These are phyloP conservation scores for Chlamydotis undulata DNA, from an alignment of 2,113 vertebrate genomes.

Conservation along the genomic window DNA sequence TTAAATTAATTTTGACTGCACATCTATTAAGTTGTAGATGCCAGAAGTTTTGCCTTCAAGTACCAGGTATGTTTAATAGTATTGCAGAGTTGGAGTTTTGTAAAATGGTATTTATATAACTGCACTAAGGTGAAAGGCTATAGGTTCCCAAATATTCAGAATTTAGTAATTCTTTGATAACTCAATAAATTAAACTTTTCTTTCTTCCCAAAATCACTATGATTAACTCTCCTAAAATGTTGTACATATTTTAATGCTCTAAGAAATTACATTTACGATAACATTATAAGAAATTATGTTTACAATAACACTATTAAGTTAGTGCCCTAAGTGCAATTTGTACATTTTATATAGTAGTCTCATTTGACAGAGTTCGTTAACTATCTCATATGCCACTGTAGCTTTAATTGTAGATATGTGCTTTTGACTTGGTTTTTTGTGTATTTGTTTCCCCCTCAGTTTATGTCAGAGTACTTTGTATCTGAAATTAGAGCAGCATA, in stretches of 20 bases:
- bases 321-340: not conserved
- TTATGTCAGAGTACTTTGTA: not conserved
- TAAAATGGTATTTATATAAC: not conserved
- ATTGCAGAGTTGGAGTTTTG: not conserved
- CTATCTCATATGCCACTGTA: not conserved
- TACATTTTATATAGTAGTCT: not conserved
- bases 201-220: not conserved
- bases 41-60: slow-evolving; percentile 36
- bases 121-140: not conserved
- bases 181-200: not conserved
- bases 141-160: slow-evolving; percentile 4
- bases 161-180: not conserved
- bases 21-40: slow-evolving; percentile 29
- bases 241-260: not conserved
- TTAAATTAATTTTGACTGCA: slow-evolving; percentile 34
- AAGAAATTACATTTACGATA: not conserved
- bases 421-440: not conserved
- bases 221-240: not conserved
- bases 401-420: not conserved
- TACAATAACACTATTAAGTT: not conserved
- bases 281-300: not conserved
- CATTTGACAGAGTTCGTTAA: not conserved
- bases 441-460: not conserved
- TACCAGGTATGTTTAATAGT: slow-evolving; percentile 9
- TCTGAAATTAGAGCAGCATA: not conserved